Conservation (phyloP, 2,797 vertebrate species). For the Bufotes viridis region DNA sequence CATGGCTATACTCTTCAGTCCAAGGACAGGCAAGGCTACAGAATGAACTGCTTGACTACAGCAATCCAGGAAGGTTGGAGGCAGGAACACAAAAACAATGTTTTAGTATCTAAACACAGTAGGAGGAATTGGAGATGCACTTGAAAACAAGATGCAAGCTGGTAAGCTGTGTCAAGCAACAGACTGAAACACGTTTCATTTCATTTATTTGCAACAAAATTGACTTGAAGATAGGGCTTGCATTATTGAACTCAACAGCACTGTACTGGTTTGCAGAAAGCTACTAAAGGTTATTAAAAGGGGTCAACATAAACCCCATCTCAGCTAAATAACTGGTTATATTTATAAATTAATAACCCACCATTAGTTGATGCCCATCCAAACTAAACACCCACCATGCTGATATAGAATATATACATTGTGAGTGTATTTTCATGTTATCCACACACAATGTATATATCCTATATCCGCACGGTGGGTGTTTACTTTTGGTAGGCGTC, state of each 20-base stretch:
- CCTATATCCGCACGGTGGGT: too few relatives aligned
- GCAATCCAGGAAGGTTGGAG: background rate
- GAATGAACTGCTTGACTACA: background rate
- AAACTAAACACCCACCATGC: too few relatives aligned
- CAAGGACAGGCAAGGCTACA: background rate
- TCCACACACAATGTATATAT: too few relatives aligned
- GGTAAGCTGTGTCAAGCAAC: background rate
- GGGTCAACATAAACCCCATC: too few relatives aligned
- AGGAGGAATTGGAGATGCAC: conserved; percentile 3
- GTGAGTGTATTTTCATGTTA: too few relatives aligned
- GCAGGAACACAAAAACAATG: background rate
- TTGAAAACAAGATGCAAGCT: conserved; percentile 19
- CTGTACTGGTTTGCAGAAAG: background rate
- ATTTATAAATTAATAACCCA: too few relatives aligned
- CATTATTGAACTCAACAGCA: background rate
- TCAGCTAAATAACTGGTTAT: too few relatives aligned
- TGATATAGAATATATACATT: too few relatives aligned
- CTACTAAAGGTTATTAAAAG: background rate
- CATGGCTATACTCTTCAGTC: background rate
- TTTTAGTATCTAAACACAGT: conserved; percentile 2
- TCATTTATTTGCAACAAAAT: background rate
- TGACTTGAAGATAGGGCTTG: background rate
- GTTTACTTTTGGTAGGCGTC: too few relatives aligned
- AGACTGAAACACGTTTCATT: background rate
- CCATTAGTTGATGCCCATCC: too few relatives aligned